Base-by-base conservation (phyloP, 2,888 invertebrate species). In the Neoitamus cyanurus region DNA sequence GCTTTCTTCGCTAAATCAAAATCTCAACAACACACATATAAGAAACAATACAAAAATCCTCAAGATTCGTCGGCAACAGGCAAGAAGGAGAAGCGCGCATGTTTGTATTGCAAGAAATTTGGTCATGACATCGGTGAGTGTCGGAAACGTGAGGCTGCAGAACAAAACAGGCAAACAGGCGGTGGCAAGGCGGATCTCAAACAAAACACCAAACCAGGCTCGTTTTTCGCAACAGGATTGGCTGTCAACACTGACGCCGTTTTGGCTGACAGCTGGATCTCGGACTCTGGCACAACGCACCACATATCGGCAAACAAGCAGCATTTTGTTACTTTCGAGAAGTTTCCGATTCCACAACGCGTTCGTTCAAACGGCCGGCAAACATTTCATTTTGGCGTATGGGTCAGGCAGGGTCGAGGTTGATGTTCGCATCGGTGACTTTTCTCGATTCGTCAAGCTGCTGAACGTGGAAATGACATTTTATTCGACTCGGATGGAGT, bases 81-180 rank as follows among this genome's bases (percentile, higher is more conserved):
- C 30, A 72, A 72, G 34, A 72, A 31, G 31, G 72, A 72, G 72
- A 72, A 72, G 72, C 72, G 72, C 31, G 28, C 72, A 30, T 72
- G 72, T 30, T 72, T 72, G 31, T 72, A 72, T n/a, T 72, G 72
- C 31, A 72, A 72, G 72, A 72, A 72, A 72, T 30, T 72, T 31
- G 72, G 72, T 72, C 72, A 72, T 72, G 15, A 28, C 28, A 72
- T 72, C 31, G n/a, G 30, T 30, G n/a, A 31, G 1, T 72, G 72
- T 31, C 15, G 72, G 72, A 72, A 72, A 3, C 72, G 72, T 30
- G 31, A 30, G 31, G 31, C 72, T 30, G 72, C 72, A 31, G 31
- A 25, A 72, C 30, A 3, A 72, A 72, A 31, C 31, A 30, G 1
- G 31, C 28, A 31, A 13, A 31, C 31, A 1, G 72, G 6, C 9